Conservation (phyloP, 2,113 vertebrate species). For the Odontesthes bonariensis region DNA sequence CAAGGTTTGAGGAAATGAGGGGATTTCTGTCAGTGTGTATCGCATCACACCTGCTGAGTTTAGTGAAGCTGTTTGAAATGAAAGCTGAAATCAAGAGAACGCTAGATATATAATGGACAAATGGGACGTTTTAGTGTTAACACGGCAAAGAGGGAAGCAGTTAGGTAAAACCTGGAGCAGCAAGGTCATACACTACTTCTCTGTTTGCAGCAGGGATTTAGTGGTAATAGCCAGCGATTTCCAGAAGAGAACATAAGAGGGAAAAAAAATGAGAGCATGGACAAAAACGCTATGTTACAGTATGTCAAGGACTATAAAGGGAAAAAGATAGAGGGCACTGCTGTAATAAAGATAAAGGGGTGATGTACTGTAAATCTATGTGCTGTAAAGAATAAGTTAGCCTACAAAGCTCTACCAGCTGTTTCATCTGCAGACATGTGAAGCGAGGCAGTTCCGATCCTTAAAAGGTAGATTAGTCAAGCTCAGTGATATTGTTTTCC, state of each 20-base stretch:
- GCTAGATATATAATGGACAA: constrained; percentile 40
- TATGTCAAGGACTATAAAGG: constrained; percentile 6
- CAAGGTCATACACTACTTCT: constrained; percentile 50
- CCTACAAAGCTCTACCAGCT: constrained; percentile 10
- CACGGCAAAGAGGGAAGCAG: constrained; percentile 24
- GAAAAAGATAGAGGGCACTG: constrained; percentile 17
- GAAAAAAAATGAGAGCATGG: constrained; percentile 1
- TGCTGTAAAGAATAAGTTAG: not conserved
- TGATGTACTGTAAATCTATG: not conserved
- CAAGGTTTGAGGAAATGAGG: constrained; percentile 58
- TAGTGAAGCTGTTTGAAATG: constrained; percentile 52
- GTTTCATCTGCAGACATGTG: not conserved
- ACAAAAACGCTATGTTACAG: constrained; percentile 30
- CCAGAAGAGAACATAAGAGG: constrained; percentile 20
- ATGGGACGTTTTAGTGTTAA: constrained; percentile 57
- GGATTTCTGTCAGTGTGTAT: constrained; percentile 64
- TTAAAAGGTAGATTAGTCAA: not conserved
- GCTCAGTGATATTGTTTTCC: no score
- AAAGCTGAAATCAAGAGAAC: constrained; percentile 23
- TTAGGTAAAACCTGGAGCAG: constrained; percentile 51
- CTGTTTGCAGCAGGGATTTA: constrained; percentile 43
- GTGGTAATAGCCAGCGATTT: constrained; percentile 62
- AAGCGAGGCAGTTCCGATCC: no score
- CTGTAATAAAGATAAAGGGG: not conserved
- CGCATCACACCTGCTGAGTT: constrained; percentile 47